Percentiles rank a stretch among this genome's conserved stretches.
phyloP scores from a whole-genome alignment of 1,140 invertebrate genomes.

The Leptoteleia sp. region DNA sequence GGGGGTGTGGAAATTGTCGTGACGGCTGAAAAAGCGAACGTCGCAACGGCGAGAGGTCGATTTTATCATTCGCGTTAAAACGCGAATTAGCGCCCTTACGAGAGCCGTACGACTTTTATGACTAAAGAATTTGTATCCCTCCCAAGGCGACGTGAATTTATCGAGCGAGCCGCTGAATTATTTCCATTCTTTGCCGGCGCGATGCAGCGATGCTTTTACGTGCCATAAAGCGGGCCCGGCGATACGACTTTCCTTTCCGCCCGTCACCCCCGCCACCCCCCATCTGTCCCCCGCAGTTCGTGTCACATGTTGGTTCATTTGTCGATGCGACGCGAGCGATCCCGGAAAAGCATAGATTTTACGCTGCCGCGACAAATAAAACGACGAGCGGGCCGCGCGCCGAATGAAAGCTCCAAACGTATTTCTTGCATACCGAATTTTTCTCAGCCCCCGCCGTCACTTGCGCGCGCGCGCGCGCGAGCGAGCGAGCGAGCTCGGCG shows the following conservation, averaged over 20 bases:
- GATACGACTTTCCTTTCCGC: conserved; percentile 52
- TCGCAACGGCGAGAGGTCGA: conserved; percentile 52
- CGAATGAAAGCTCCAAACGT: conserved; percentile 48
- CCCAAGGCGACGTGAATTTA: conserved; percentile 68
- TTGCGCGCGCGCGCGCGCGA: background rate
- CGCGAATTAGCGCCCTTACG: conserved; percentile 74
- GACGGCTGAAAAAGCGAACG: conserved; percentile 44
- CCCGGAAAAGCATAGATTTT: conserved; percentile 64
- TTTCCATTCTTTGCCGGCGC: conserved; percentile 75
- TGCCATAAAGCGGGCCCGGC: conserved; percentile 72
- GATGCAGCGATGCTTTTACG: conserved; percentile 77
- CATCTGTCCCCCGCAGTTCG: too few relatives aligned
- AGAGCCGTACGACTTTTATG: conserved; percentile 75
- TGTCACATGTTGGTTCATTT: conserved; percentile 64
- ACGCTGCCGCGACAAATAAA: conserved; percentile 60
- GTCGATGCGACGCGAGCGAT: conserved; percentile 49
- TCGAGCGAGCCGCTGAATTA: conserved; percentile 75
- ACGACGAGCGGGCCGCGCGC: conserved; percentile 19
- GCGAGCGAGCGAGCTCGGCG: too few relatives aligned
- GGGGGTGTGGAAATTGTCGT: conserved; percentile 41
- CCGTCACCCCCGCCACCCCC: too few relatives aligned
- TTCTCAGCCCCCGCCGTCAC: conserved; percentile 16
- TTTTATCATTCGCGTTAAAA: conserved; percentile 74
- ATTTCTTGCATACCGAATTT: conserved; percentile 58
- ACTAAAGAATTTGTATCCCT: conserved; percentile 75